Evolutionary conservation across 64 coral and sea anemone species (phyloP), one percentile per base, ranked within the genome.

Genomic region (Pocillopora damicornis): DNA sequence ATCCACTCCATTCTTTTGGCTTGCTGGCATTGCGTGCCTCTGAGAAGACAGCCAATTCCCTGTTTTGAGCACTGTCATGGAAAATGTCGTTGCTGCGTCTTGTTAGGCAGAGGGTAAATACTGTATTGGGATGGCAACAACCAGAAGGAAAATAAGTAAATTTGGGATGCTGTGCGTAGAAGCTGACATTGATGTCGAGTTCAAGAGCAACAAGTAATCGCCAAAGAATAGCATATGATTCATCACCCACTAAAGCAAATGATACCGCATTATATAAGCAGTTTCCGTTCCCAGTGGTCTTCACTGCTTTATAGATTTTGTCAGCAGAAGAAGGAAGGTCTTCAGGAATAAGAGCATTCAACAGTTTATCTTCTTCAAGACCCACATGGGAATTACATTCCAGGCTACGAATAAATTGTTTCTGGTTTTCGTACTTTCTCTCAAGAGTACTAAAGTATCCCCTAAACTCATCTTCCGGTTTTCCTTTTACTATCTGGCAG

Each of bases 111-210:
- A 62, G 58, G 10, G 58, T 34, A 80, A 80, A 80, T 11, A 80
- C 12, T 1, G 57, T 62, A 34, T 88, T 35, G 59, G 73, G 73
- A 77, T 76, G 76, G 58, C 13, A 59, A 76, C 74, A 9, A 75
- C 86, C 74, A 63, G 57, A 88, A 3, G 59, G 73, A 65, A 77
- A 66, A 77, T 88, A 75, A 12, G 73, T 61, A 15, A 88, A 88
- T 63, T 77, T 61, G 0, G 74, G 86, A 77, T 77, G 86, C 1
- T 88, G 17, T 6, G 5, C 57, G 38, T 88, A 88, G 57, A 77
- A 77, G 58, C 7, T 22, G 13, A 65, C 37, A 63, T 77, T 77
- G 60, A 77, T 5, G 36, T 22, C 14, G 34, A 77, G 74, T 17
- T 61, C 42, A 77, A 81, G 60, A 0, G 79, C 59, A 81, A 81